Evolutionary conservation across 2,888 invertebrate genomes (phyloP).

Genomic region (Thymelicus lineola): DNA sequence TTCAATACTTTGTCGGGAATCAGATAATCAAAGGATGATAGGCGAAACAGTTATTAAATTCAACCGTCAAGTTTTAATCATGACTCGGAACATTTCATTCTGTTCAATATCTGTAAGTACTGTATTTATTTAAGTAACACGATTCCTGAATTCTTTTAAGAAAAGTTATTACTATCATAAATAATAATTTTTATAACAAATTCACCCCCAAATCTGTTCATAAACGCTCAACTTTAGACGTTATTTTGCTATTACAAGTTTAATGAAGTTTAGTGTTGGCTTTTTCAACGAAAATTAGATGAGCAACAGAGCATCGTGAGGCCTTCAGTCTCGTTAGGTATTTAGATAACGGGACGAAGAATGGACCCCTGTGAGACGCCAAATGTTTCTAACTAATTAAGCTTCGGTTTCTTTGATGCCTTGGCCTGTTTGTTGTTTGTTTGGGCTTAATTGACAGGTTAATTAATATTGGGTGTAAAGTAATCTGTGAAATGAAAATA

Average conservation of each 20-base stretch:
- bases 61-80: too few relatives aligned
- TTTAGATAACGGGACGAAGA: slow-evolving; percentile 18
- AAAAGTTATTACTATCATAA: background rate
- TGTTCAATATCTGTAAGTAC: too few relatives aligned
- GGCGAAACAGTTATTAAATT: too few relatives aligned
- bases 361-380: slow-evolving; percentile 21
- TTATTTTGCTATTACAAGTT: slow-evolving; percentile 22
- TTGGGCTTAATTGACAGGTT: background rate
- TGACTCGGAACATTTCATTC: too few relatives aligned
- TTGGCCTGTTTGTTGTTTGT: background rate
- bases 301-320: background rate
- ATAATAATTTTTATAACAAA: background rate
- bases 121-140: too few relatives aligned
- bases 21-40: too few relatives aligned
- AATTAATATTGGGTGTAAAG: slow-evolving; percentile 7
- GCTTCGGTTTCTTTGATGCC: slow-evolving; percentile 18
- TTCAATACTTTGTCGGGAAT: too few relatives aligned
- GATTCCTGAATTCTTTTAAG: background rate
- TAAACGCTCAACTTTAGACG: slow-evolving; percentile 8
- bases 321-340: slow-evolving; percentile 22
- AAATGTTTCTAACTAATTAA: slow-evolving; percentile 15
- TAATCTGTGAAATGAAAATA: background rate
- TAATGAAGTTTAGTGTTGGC: slow-evolving; percentile 14
- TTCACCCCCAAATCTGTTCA: background rate
- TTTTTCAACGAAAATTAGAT: slow-evolving; percentile 23